Conservation (phyloP, 2,888 invertebrate species). For the Hirtodrosophila histrioides region DNA sequence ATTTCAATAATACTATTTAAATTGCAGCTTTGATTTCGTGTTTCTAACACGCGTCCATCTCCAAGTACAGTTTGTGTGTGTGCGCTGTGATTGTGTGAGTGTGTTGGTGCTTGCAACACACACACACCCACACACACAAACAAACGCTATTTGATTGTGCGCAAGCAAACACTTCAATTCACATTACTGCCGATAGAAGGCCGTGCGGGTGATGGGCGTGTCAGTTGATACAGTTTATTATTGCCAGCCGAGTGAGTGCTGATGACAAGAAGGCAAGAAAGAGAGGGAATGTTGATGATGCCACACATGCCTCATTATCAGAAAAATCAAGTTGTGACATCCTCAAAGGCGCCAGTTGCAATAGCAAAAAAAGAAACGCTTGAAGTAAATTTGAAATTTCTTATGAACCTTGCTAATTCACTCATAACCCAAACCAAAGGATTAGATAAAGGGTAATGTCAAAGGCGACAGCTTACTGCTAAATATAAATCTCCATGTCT, state of each 20-base stretch:
- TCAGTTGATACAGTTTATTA: constrained; percentile 69
- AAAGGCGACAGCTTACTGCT: too few relatives aligned
- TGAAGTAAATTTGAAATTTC: too few relatives aligned
- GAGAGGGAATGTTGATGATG: constrained; percentile 7
- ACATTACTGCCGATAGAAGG: constrained; percentile 56
- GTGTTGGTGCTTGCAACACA: constrained; percentile 13
- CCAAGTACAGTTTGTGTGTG: constrained; percentile 9
- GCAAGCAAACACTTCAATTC: constrained; percentile 69
- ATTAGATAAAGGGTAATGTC: too few relatives aligned
- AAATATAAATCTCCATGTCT: too few relatives aligned
- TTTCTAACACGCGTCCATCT: too few relatives aligned
- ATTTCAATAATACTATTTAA: too few relatives aligned
- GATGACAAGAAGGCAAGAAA: constrained; percentile 6
- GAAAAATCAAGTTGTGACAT: constrained; percentile 28
- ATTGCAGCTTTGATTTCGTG: too few relatives aligned
- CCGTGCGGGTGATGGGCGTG: constrained; percentile 39
- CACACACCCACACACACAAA: constrained; percentile 30
- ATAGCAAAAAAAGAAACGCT: too few relatives aligned
- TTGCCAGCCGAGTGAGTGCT: constrained; percentile 62
- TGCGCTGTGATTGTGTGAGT: constrained; percentile 16
- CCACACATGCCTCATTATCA: constrained; percentile 26
- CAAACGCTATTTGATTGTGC: constrained; percentile 59
- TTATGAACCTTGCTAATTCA: too few relatives aligned
- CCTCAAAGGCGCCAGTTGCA: not conserved
- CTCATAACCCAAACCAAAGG: too few relatives aligned